Evolutionary conservation across 2,797 vertebrate species (phyloP).

Genomic region (Ctenochaetus hawaiiensis): DNA sequence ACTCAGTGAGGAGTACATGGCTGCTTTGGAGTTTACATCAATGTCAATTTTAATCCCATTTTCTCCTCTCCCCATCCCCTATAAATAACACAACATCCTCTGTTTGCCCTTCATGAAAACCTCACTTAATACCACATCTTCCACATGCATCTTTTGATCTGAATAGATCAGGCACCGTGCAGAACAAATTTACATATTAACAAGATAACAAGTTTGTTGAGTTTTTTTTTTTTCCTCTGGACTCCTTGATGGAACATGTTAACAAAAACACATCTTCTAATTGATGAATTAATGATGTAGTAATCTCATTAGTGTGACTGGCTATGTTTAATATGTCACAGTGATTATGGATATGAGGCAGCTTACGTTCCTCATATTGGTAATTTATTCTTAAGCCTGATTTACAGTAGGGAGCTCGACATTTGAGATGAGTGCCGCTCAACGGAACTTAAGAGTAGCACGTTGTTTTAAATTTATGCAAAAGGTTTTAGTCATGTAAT

Average conservation of each 20-base stretch:
- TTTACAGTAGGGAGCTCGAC: too few species aligned
- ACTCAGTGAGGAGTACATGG: background rate
- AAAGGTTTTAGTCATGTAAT: too few species aligned
- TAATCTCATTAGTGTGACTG: constrained; percentile 41
- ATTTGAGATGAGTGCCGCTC: too few species aligned
- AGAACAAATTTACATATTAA: constrained; percentile 18
- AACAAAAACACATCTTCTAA: constrained; percentile 35
- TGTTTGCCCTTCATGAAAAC: constrained; percentile 7
- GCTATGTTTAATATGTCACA: constrained; percentile 39
- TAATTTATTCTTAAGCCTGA: too few species aligned
- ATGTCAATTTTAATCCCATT: background rate
- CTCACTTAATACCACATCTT: background rate
- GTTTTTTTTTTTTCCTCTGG: background rate
- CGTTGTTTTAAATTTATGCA: too few species aligned
- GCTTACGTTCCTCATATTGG: too few species aligned
- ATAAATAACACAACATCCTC: background rate
- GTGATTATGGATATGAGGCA: constrained; percentile 43
- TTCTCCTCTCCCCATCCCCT: background rate
- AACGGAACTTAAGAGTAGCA: too few species aligned
- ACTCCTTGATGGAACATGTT: constrained; percentile 2
- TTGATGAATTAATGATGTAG: constrained; percentile 47
- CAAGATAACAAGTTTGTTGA: background rate
- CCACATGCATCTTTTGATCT: background rate
- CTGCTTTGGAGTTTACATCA: background rate
- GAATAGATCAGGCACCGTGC: constrained; percentile 1